Conservation (phyloP, 2,113 vertebrate species). For the Ophthalmolycus amberensis region DNA sequence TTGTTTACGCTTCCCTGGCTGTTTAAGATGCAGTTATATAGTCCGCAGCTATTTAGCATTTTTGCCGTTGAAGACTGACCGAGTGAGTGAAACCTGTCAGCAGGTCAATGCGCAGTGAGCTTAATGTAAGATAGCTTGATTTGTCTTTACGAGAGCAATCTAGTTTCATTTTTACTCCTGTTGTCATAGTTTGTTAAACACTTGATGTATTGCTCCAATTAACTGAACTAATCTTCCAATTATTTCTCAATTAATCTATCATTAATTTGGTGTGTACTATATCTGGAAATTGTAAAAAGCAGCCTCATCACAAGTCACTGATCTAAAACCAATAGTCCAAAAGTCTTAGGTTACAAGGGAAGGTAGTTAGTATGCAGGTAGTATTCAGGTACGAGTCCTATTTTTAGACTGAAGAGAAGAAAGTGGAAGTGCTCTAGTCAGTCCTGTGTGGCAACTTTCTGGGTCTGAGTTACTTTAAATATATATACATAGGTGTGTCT, state of each 20-base stretch:
- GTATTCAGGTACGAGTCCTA: slow-evolving; percentile 2
- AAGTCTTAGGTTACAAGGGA: background rate
- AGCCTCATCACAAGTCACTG: background rate
- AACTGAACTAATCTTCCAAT: background rate
- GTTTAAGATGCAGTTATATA: background rate
- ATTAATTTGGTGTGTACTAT: background rate
- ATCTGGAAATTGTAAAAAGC: background rate
- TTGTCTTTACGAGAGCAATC: no score
- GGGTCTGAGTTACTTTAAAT: background rate
- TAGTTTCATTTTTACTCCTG: background rate
- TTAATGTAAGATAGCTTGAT: background rate
- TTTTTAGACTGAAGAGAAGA: slow-evolving; percentile 30
- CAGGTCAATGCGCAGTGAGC: background rate
- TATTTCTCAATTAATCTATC: background rate
- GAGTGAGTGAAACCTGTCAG: background rate
- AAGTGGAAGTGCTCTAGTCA: background rate
- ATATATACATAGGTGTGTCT: background rate
- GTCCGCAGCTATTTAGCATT: background rate
- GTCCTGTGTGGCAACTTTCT: background rate
- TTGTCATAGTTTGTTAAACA: background rate
- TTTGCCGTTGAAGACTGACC: background rate
- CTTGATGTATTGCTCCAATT: background rate
- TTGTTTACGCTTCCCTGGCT: slow-evolving; percentile 65
- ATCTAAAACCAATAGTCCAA: background rate
- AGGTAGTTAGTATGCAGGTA: background rate